phyloP scores from a whole-genome alignment of 2,888 invertebrate species.

The Macaria notata region DNA sequence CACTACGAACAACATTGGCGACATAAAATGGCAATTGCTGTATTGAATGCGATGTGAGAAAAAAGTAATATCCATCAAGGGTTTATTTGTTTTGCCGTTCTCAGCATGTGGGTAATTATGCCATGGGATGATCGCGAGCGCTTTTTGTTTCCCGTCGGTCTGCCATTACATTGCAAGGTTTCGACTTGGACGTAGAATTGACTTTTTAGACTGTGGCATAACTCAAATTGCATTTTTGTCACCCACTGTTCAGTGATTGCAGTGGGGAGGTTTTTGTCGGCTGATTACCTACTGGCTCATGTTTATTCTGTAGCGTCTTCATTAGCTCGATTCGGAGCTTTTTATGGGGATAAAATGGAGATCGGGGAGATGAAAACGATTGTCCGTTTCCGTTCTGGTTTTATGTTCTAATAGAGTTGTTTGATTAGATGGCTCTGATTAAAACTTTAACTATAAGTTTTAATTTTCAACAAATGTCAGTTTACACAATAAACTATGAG shows the following conservation, averaged over 20 bases:
- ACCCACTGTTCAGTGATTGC: conserved; percentile 62
- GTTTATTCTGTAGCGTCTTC: conserved; percentile 71
- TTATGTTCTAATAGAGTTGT: conserved; percentile 35
- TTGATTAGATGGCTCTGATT: conserved; percentile 1
- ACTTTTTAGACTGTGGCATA: conserved; percentile 66
- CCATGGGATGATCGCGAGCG: conserved; percentile 57
- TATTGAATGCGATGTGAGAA: conserved; percentile 53
- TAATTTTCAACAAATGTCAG: too few relatives aligned
- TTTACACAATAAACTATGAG: too few relatives aligned
- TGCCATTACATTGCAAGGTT: conserved; percentile 52
- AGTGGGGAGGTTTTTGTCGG: conserved; percentile 50
- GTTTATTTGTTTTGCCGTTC: conserved; percentile 44
- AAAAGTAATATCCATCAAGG: conserved; percentile 43
- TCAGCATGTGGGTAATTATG: conserved; percentile 77
- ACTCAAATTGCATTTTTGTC: conserved; percentile 81
- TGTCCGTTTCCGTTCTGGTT: conserved; percentile 43
- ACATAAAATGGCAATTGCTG: conserved; percentile 52
- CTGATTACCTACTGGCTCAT: conserved; percentile 57
- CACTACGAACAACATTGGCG: conserved; percentile 56
- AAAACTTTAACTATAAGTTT: too few relatives aligned
- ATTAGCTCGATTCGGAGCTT: conserved; percentile 53
- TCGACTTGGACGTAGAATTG: conserved; percentile 53
- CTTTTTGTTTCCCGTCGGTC: conserved; percentile 53
- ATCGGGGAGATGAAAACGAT: conserved; percentile 42
- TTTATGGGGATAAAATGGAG: conserved; percentile 39